Base-by-base conservation (phyloP, 2,888 invertebrate genomes). In the Leucozona laternaria region DNA sequence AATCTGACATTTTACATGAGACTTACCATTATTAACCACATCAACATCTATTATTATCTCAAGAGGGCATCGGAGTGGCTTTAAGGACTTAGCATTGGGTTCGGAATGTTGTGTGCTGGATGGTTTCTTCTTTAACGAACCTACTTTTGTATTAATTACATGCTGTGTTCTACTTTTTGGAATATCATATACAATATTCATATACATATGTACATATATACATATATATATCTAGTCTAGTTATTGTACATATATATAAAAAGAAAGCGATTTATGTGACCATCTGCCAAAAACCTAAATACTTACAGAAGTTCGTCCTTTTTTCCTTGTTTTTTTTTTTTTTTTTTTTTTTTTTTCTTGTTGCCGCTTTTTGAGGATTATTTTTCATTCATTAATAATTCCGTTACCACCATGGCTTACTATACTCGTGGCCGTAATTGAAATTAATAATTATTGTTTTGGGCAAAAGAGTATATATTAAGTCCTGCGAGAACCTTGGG, bases 381-480 rank as follows among this genome's bases (percentile, higher is more conserved):
- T 80, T 85, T 85, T 66, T 45, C 43, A 66, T 43, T 76, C 76
- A 85, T 85, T 85, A 66, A 80, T 85, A 72, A 72, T 60, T 50
- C 45, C 60, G 79, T 76, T n/a, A 71, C 45, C 73, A 31, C 66
- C 66, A 48, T 66, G 66, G 66, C 45, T 45, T 45, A 45, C 43
- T 28, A 64, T 43, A 64, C 75, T 75, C 45, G 71, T 37, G 79
- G 71, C 71, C 77, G 60, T 85, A 73, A 80, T 85, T 80, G 80
- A 68, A 68, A 80, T 76, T 77, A 85, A 80, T 80, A 80, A 77
- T 80, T 60, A 77, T 85, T 84, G 43, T 75, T 66, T 70, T 17
- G 43, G 71, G 66, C 37, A 15, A 66, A 60, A 40, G 75, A 64
- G 76, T 40, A 15, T 60, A 22, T 40, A 40, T 40, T 60, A 58